Conservation (phyloP, 2,888 invertebrate species). For the Scaeva pyrastri region DNA sequence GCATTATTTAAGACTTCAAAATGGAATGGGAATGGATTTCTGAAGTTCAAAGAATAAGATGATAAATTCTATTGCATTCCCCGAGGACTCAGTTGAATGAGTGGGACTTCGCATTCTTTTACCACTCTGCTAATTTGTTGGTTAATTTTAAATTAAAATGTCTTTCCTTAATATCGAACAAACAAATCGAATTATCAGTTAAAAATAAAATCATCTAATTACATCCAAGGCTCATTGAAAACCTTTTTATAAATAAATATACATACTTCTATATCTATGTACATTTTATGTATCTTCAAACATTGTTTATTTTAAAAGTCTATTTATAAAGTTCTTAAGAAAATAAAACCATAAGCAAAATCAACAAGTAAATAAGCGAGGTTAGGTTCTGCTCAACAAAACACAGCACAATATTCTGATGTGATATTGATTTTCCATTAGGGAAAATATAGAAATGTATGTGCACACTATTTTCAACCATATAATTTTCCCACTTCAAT, state of each 20-base stretch:
- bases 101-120: no score
- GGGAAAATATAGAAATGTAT: not conserved
- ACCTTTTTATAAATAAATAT: not conserved
- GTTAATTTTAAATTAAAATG: not conserved
- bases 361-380: constrained; percentile 5
- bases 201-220: not conserved
- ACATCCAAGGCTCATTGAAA: not conserved
- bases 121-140: not conserved
- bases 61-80: no score
- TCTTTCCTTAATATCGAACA: no score
- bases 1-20: no score
- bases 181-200: not conserved
- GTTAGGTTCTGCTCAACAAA: not conserved
- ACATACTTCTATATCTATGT: no score
- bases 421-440: constrained; percentile 52
- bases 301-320: not conserved
- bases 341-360: not conserved
- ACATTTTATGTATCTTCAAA: not conserved
- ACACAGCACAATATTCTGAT: not conserved
- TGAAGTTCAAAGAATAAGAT: no score
- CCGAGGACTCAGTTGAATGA: no score
- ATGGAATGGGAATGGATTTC: no score
- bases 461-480: not conserved
- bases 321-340: constrained; percentile 11
- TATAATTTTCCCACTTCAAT: constrained; percentile 2